Evolutionary conservation across 1,140 invertebrate genomes (phyloP).

Genomic region (Dendrolimus kikuchii): DNA sequence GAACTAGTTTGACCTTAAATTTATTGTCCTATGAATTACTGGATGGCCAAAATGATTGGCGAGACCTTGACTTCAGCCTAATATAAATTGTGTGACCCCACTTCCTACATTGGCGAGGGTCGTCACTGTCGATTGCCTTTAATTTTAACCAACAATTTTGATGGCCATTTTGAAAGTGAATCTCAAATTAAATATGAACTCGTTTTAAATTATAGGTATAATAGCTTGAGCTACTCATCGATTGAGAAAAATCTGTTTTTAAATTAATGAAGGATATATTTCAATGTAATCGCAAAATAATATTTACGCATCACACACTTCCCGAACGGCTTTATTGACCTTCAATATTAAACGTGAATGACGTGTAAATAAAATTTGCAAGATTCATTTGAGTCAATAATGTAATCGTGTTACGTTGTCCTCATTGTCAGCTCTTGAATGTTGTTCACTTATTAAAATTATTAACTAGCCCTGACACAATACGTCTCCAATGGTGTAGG

Average conservation of each 20-base stretch:
- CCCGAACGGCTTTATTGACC: too few species aligned
- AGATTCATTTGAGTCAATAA: too few species aligned
- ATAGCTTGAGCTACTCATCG: too few species aligned
- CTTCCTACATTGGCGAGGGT: constrained; percentile 54
- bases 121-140: constrained; percentile 38
- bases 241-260: too few species aligned
- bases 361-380: too few species aligned
- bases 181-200: too few species aligned
- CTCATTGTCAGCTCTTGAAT: constrained; percentile 6
- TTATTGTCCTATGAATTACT: constrained; percentile 57
- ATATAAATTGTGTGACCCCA: constrained; percentile 62
- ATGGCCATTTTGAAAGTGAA: constrained; percentile 12
- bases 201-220: too few species aligned
- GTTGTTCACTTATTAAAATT: constrained; percentile 26
- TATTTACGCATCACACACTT: too few species aligned
- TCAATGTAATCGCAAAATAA: too few species aligned
- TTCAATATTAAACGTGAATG: too few species aligned
- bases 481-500: constrained; percentile 30
- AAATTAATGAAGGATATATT: too few species aligned
- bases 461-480: constrained; percentile 47
- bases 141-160: constrained; percentile 24
- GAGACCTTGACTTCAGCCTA: constrained; percentile 60
- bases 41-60: constrained; percentile 59
- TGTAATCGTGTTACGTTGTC: constrained; percentile 8
- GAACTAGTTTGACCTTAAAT: constrained; percentile 38